Percentiles rank a stretch among this genome's conserved stretches.
Conservation (phyloP, 2,888 invertebrate genomes). For the Drosophila sordidapex region DNA sequence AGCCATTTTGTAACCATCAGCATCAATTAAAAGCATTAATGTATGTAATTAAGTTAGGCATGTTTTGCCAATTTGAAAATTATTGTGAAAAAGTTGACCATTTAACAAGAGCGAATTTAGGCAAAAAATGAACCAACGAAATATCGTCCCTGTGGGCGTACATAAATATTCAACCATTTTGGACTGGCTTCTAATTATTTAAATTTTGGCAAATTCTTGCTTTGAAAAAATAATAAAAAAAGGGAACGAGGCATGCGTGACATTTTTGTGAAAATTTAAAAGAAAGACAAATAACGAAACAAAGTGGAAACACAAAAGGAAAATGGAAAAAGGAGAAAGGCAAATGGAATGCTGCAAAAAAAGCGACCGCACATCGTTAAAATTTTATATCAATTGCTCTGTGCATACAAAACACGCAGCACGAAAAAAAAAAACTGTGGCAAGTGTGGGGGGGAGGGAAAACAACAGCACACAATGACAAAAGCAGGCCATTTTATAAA, state of each 20-base stretch:
- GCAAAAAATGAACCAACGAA: not conserved
- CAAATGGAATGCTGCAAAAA: constrained; percentile 18
- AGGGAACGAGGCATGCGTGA: constrained; percentile 45
- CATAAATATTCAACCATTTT: not conserved
- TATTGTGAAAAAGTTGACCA: constrained; percentile 1
- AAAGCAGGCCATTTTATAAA: constrained; percentile 43
- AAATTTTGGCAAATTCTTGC: constrained; percentile 4
- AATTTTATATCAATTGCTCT: constrained; percentile 67
- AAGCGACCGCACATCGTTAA: constrained; percentile 72
- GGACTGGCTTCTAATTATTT: constrained; percentile 9
- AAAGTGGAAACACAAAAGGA: constrained; percentile 19
- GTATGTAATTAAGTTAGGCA: constrained; percentile 53
- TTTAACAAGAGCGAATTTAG: no score
- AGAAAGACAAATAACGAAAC: constrained; percentile 24
- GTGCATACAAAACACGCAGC: constrained; percentile 42
- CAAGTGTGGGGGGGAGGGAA: constrained; percentile 13
- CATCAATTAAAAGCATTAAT: constrained; percentile 49
- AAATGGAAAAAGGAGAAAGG: constrained; percentile 7
- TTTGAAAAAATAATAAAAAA: constrained; percentile 27
- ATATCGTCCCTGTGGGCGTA: not conserved
- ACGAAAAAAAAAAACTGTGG: constrained; percentile 11
- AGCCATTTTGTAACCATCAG: constrained; percentile 35
- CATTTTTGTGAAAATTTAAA: constrained; percentile 43
- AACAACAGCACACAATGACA: constrained; percentile 20
- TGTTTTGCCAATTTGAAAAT: constrained; percentile 34